A percentile compares a stretch with the other conserved stretches of the same genome.
Conservation (phyloP, 2,888 invertebrate genomes). For the Hypomecis atomaria region DNA sequence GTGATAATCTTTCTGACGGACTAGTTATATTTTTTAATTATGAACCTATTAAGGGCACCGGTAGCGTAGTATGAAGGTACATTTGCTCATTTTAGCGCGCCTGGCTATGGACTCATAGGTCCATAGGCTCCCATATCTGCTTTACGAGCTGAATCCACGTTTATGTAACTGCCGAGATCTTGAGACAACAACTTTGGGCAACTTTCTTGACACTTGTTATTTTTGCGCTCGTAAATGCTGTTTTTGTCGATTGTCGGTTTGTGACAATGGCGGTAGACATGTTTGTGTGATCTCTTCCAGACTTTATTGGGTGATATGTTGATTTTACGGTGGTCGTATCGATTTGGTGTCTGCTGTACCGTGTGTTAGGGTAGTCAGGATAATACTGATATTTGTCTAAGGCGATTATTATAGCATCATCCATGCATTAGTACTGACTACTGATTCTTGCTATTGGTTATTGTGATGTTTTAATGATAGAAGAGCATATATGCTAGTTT, state of each 20-base stretch:
- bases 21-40: too few relatives aligned
- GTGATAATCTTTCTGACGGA: too few relatives aligned
- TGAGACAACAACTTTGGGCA: slow-evolving; percentile 31
- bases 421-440: too few relatives aligned
- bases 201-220: slow-evolving; percentile 35
- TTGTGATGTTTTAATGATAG: too few relatives aligned
- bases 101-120: slow-evolving; percentile 38
- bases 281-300: slow-evolving; percentile 17
- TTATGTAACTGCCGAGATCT: slow-evolving; percentile 36
- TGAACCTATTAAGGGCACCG: background rate
- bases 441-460: too few relatives aligned
- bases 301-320: slow-evolving; percentile 23
- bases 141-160: slow-evolving; percentile 39
- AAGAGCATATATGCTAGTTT: too few relatives aligned
- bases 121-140: slow-evolving; percentile 42
- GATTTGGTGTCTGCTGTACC: background rate
- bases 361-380: too few relatives aligned
- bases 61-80: background rate
- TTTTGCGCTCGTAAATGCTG: slow-evolving; percentile 38
- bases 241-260: slow-evolving; percentile 25
- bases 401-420: too few relatives aligned
- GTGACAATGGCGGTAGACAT: slow-evolving; percentile 13
- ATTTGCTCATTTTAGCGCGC: slow-evolving; percentile 16
- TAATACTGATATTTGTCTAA: too few relatives aligned
- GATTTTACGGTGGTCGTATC: background rate